Base-by-base conservation (phyloP, 1,140 invertebrate species). In the Trichoplusia ni region DNA sequence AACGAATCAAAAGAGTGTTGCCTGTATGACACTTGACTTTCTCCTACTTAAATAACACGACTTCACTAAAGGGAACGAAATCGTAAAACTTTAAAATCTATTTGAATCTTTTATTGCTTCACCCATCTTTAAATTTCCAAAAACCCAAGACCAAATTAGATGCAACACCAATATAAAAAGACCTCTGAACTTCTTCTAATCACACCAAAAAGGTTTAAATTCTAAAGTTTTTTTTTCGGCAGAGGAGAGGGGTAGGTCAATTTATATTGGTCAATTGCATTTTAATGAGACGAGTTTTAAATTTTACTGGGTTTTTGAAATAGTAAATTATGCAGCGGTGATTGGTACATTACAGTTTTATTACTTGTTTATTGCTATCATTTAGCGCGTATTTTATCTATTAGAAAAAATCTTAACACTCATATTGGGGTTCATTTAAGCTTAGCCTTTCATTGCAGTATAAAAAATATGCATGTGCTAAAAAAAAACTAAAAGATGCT, bases 91-190 rank as follows among this genome's bases (percentile, higher is more conserved):
- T 18, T 42, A 58, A 59, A 60, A 33, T 66, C 64, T 60, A 66
- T 51, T 40, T 66, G 60, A 66, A 66, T 53, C 21, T 66, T 66
- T 65, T 59, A 65, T 33, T 40, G 23, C 54, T 23, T 42, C 46
- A 18, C 9, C 9, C 8, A 29, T 19, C 14, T 21, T 33, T 33
- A 59, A 66, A 38, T 0, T 42, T 63, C 14, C 54, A 5, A 44
- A 11, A 35, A 31, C 13, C 37, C 47, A n/a, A n/a, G 23, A 49
- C 60, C 16, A 21, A 66, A 42, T 53, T 40, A 47, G 35, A 21
- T 35, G 3, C 8, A 53, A n/a, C 25, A 33, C 54, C 54, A 59
- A 21, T 51, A 7, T 53, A 42, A 13, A 11, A n/a, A 8, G 51
- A 49, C 8, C 51, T 9, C 18, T 42, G 1, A 1, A 6, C 3